Base-by-base conservation (phyloP, 2,888 invertebrate species). In the Melipona bicolor region DNA sequence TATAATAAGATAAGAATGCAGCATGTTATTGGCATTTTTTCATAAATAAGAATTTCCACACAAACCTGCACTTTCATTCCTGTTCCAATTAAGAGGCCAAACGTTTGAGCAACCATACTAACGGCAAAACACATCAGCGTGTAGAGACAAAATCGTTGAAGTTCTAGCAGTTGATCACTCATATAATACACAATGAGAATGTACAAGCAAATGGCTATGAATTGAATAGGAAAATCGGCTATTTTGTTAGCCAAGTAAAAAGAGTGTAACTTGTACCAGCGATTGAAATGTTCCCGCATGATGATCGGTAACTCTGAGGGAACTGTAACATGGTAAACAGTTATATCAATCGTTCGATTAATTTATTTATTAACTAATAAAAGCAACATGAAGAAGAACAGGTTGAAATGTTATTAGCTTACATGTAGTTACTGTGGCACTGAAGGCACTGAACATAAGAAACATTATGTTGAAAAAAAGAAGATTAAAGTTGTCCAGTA, bases 381-480 rank as follows among this genome's bases (percentile, higher is more conserved):
- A 24, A 6, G 15, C 2, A 13, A 56, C 19, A 4, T 17, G 15
- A 32, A 21, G 0, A 11, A 2, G 3, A 27, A 64, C 52, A 43
- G 24, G 19, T 43, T 49, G 11, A 61, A 61, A 9, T 21, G 6
- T 3, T 43, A 2, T 24, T 0, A 81, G 96, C 98, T 97, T 96
- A 99, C 99, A 99, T 87, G 97, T 97, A 50, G 99, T 96, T 68
- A 98, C 96, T 79, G 98, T 97, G 21, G 98, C 97, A 95, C 98
- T 98, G 94, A 99, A 98, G 0, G 99, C 97, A 11, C 98, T 98
- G 94, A 98, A 98, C 97, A 99, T 98, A 75, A 99, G 96, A 94
- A 99, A 99, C 96, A 99, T 97, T 74, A 98, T 96, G 84, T 97
- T 97, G 95, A 98, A 99, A 95, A 98, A 99, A 52, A 98, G 95